phyloP scores from a whole-genome alignment of 1,140 invertebrate genomes.

The Trachymyrmex septentrionalis region DNA sequence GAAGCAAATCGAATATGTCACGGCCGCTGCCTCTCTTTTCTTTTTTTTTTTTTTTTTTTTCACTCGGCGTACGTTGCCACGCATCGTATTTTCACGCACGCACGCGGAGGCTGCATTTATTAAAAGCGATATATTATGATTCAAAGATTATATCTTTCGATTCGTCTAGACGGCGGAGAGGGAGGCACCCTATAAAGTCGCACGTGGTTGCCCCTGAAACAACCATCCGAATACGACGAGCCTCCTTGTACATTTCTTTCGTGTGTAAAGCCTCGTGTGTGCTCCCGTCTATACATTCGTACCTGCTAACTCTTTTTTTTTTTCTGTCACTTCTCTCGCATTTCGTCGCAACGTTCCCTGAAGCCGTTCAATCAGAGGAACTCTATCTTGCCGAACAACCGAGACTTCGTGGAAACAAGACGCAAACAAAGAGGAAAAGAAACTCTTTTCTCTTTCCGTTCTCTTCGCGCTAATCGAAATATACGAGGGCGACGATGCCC shows the following conservation, averaged over 20 bases:
- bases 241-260: slow-evolving; percentile 57
- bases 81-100: slow-evolving; percentile 74
- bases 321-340: slow-evolving; percentile 10
- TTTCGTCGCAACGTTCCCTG: slow-evolving; percentile 37
- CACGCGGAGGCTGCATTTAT: slow-evolving; percentile 81
- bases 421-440: neutral
- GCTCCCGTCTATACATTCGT: slow-evolving; percentile 36
- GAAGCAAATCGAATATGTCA: slow-evolving; percentile 35
- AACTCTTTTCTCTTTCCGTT: slow-evolving; percentile 11
- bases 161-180: slow-evolving; percentile 84
- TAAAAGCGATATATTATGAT: slow-evolving; percentile 85
- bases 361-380: slow-evolving; percentile 39
- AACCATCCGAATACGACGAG: slow-evolving; percentile 73
- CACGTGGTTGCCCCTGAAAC: slow-evolving; percentile 72
- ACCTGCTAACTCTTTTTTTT: slow-evolving; percentile 54
- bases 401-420: slow-evolving; percentile 38
- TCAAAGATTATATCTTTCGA: slow-evolving; percentile 85
- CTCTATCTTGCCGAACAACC: slow-evolving; percentile 1
- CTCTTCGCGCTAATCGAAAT: slow-evolving; percentile 25
- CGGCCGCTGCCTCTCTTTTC: slow-evolving; percentile 8
- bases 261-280: slow-evolving; percentile 39
- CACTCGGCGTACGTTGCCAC: slow-evolving; percentile 62
- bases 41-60: slow-evolving; percentile 33
- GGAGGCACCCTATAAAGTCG: slow-evolving; percentile 81
- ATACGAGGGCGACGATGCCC: slow-evolving; percentile 3